Conservation (phyloP, 2,113 vertebrate genomes). For the Oreochromis tanganicae region DNA sequence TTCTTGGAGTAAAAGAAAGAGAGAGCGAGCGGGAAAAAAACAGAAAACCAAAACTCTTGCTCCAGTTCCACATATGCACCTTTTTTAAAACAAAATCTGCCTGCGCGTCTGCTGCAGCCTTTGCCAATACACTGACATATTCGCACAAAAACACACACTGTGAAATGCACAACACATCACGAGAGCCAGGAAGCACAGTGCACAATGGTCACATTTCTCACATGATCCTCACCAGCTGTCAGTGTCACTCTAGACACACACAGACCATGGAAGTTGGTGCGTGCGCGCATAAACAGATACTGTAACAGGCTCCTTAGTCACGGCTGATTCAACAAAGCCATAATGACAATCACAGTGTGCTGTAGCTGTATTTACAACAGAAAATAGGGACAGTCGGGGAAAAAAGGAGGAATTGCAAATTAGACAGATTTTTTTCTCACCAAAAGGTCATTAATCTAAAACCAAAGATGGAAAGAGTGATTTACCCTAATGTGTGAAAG, state of each 20-base stretch:
- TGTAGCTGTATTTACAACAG: constrained; percentile 10
- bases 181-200: constrained; percentile 42
- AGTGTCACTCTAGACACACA: constrained; percentile 43
- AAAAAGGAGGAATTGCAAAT: not conserved
- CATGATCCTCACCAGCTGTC: constrained; percentile 63
- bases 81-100: not conserved
- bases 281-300: constrained; percentile 20
- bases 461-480: not conserved
- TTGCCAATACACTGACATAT: not conserved
- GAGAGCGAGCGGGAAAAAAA: not conserved
- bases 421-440: not conserved
- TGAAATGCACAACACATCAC: constrained; percentile 1
- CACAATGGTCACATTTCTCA: constrained; percentile 55
- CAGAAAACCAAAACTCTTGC: not conserved
- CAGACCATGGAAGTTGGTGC: not conserved
- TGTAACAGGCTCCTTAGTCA: constrained; percentile 53
- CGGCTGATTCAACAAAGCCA: constrained; percentile 44
- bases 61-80: not conserved
- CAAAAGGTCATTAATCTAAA: not conserved
- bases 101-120: not conserved
- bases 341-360: constrained; percentile 22
- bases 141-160: constrained; percentile 5
- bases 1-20: not conserved
- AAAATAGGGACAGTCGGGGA: not conserved
- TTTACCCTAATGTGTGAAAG: not conserved